Evolutionary conservation across 2,888 invertebrate genomes (phyloP), one percentile per base, ranked within the genome.

Genomic region (Bugula neritina): DNA sequence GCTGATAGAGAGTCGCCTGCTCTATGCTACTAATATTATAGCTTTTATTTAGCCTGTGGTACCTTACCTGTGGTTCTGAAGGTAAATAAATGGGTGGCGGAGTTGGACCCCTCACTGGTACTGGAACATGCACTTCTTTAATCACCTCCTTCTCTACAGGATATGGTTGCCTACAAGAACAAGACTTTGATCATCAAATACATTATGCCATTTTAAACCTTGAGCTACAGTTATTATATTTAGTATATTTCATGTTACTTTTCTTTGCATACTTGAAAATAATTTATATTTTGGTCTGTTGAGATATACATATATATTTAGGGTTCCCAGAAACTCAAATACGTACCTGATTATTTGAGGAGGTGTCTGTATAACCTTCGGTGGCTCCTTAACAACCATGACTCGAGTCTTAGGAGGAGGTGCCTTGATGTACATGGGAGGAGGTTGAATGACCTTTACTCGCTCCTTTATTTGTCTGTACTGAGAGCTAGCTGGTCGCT

Each of bases 321-420:
- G n/a, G n/a, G n/a, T n/a, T n/a, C n/a, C n/a, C n/a, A n/a, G n/a
- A n/a, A n/a, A n/a, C n/a, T n/a, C n/a, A n/a, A n/a, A n/a, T n/a
- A n/a, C n/a, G n/a, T 34, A 63, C 63, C 63, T 27, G 29, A 63
- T 63, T 25, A 63, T 31, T 31, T 63, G 63, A 29, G 63, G 63
- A 13, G 63, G 63, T 25, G 63, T 63, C 31, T 63, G 63, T 31
- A 63, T 31, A 31, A 63, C 27, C 31, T 63, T 25, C 2, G 63
- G 63, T 1, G 63, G 63, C 31, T 63, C 63, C n/a, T 63, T 63
- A 10, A 63, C 63, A 29, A 25, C 21, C 31, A 63, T 27, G n/a
- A 63, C 63, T 17, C 43, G 5, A 43, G 43, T 43, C 31, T 63
- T 63, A 13, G 63, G 63, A 31, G 63, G 63, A 3, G 63, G 63